Conservation (phyloP, 2,113 vertebrate species). For the Holacanthus passer region DNA sequence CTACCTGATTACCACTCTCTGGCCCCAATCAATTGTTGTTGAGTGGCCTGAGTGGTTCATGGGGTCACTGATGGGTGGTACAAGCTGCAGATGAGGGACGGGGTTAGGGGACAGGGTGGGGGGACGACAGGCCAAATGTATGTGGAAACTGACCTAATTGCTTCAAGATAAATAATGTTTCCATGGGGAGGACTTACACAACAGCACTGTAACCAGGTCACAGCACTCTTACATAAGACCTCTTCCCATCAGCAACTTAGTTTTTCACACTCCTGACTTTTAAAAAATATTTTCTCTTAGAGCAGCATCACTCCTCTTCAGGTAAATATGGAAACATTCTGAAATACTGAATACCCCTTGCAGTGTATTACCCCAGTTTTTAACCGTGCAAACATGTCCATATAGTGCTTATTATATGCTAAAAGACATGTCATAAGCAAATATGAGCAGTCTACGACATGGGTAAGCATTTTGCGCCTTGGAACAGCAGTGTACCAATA, state of each 20-base stretch:
- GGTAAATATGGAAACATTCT: background rate
- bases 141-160: conserved; percentile 37
- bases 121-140: conserved; percentile 32
- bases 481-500: no score
- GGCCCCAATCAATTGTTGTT: conserved; percentile 4
- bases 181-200: conserved; percentile 55
- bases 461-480: no score
- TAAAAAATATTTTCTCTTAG: background rate
- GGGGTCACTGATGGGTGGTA: conserved; percentile 22
- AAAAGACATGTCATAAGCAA: no score
- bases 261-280: background rate
- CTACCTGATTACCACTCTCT: background rate
- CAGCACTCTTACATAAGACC: conserved; percentile 54
- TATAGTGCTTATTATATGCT: no score
- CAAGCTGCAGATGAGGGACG: conserved; percentile 8
- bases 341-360: background rate
- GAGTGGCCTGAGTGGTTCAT: conserved; percentile 10
- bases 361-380: no score
- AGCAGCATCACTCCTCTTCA: background rate
- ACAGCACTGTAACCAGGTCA: conserved; percentile 31
- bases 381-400: no score
- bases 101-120: conserved; percentile 39
- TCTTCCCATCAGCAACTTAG: background rate
- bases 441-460: no score
- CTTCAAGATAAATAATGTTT: conserved; percentile 50